Evolutionary conservation across 2,888 invertebrate species (phyloP), one percentile per base, ranked within the genome.

Genomic region (Gnatocerus cornutus): DNA sequence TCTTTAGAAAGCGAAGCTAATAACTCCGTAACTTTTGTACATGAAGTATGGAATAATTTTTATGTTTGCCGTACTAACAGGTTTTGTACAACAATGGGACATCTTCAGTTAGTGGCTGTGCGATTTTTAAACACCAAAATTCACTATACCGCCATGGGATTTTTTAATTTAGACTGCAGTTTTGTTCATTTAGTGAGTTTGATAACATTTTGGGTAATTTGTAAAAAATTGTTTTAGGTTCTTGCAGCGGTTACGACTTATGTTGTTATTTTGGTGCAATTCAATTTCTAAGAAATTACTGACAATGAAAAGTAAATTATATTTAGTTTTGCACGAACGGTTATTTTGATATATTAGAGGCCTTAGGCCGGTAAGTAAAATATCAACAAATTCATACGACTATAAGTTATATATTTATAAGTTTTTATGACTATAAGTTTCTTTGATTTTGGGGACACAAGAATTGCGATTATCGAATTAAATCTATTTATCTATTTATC

Each of bases 41-140:
- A 55, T 16, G 53, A 55, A 1, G 30, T 55, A 30, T 55, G 53
- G 53, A 55, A 55, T 30, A 14, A 37, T 9, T 55, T 16, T 39
- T n/a, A n/a, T n/a, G n/a, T n/a, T n/a, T 21, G 21, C 4, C 21
- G 4, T 4, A 1, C 1, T 4, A 21, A 21, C 4, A 21, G 21
- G 2, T 21, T 3, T 21, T 4, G 21, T 4, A 33, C 5, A 3
- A 55, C 5, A 16, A 7, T 55, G 8, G 10, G 16, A 0, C 14
- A 21, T 55, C 53, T 55, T 37, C n/a, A 55, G 10, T 14, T 55
- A 8, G 16, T 16, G 9, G 37, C 53, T 7, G n/a, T 55, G 4
- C 7, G 10, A 55, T 16, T 55, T 13, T 37, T 55, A n/a, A 55
- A 37, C 37, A 55, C 37, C 0, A 55, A 39, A 16, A 8, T 55